Conservation (phyloP, 2,113 vertebrate species). For the Gallinago media region DNA sequence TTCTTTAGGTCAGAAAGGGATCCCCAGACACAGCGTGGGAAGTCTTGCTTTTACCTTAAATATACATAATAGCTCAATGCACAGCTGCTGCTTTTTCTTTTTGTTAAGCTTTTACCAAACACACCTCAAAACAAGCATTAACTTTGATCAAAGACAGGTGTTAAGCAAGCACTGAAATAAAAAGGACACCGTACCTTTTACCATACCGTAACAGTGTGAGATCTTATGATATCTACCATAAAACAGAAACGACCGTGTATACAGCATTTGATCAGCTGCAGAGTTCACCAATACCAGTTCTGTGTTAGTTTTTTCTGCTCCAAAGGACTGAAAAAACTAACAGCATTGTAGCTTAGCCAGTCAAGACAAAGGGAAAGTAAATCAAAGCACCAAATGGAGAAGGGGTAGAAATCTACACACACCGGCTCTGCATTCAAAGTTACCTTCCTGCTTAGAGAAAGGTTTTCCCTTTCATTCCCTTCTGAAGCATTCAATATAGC, state of each 20-base stretch:
- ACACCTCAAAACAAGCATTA: not conserved
- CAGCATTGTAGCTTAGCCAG: not conserved
- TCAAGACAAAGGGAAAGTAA: constrained; percentile 8
- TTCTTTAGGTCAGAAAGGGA: not conserved
- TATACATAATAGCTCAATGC: not conserved
- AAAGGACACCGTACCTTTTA: not conserved
- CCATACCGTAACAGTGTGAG: not conserved
- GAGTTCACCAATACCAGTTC: not conserved
- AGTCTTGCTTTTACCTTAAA: not conserved
- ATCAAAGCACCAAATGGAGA: constrained; percentile 28
- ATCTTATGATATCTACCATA: not conserved
- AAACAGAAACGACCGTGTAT: not conserved
- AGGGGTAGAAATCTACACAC: not conserved
- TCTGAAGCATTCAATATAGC: constrained; percentile 10
- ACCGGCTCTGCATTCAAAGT: not conserved
- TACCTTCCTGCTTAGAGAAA: not conserved
- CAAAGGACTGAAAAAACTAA: not conserved
- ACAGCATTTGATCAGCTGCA: not conserved
- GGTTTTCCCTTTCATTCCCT: constrained; percentile 19
- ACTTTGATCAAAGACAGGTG: not conserved
- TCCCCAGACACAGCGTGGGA: not conserved
- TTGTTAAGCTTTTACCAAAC: not conserved
- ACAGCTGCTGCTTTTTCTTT: not conserved
- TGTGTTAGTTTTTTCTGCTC: not conserved
- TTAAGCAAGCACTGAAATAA: not conserved